Evolutionary conservation across 2,113 vertebrate species (phyloP).

Genomic region (Monarcha castaneiventris): DNA sequence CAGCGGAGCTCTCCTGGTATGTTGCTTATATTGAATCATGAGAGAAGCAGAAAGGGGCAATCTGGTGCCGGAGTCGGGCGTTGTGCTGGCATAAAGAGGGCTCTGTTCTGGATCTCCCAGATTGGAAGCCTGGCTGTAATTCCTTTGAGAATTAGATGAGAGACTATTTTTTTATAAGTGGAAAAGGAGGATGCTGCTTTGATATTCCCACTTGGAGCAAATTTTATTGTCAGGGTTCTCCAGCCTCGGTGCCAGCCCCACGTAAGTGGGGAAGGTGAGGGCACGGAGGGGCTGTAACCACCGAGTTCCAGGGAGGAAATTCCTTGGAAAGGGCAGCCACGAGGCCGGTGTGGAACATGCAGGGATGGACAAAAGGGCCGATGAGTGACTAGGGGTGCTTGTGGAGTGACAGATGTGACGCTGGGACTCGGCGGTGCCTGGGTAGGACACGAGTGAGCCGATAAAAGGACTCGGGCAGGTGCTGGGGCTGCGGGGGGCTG

Average conservation of each 20-base stretch:
- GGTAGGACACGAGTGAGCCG: neutral
- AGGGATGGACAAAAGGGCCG: neutral
- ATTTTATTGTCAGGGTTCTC: neutral
- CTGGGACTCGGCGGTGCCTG: neutral
- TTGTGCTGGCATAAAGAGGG: neutral
- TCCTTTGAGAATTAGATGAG: neutral
- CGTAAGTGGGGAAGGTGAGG: neutral
- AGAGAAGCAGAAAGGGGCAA: constrained; percentile 52
- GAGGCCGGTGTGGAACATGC: fast-evolving
- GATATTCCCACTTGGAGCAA: neutral
- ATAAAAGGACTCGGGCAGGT: neutral
- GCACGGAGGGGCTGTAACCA: fast-evolving
- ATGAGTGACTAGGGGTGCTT: neutral
- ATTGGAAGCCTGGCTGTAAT: neutral
- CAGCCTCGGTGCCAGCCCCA: neutral
- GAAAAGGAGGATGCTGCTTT: neutral
- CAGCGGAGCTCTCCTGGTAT: constrained; percentile 76
- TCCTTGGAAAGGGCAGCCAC: neutral
- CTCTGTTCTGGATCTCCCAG: neutral
- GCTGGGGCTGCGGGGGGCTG: neutral
- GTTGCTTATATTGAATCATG: constrained; percentile 46
- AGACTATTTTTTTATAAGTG: neutral
- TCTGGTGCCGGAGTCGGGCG: neutral
- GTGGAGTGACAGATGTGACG: neutral
- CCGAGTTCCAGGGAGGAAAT: fast-evolving